A percentile compares a stretch with the other conserved stretches of the same genome.
phyloP scores from a whole-genome alignment of 2,888 invertebrate species.

The Diploptera punctata region DNA sequence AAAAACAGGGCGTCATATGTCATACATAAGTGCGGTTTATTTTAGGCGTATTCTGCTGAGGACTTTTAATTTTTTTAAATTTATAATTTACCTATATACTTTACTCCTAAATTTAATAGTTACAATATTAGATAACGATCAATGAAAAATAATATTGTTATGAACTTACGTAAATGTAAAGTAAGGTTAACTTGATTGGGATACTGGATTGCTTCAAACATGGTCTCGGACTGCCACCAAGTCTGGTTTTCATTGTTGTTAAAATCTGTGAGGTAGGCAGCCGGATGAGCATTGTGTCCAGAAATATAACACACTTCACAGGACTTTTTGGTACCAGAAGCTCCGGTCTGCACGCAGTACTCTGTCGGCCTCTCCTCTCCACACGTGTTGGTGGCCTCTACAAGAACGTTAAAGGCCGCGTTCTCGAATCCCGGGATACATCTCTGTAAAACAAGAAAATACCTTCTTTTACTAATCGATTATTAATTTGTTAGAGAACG shows the following conservation, averaged over 20 bases:
- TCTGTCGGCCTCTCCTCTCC: slow-evolving; percentile 79
- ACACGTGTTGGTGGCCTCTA: slow-evolving; percentile 96
- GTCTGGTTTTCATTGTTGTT: slow-evolving; percentile 90
- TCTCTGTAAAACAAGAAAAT: slow-evolving; percentile 64
- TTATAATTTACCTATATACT: too few species aligned
- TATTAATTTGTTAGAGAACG: too few species aligned
- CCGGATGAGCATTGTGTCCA: slow-evolving; percentile 66
- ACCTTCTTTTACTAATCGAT: too few species aligned
- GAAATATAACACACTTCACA: slow-evolving; percentile 75
- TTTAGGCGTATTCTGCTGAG: too few species aligned
- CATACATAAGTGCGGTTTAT: too few species aligned
- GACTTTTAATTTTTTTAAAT: too few species aligned
- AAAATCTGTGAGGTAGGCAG: slow-evolving; percentile 85
- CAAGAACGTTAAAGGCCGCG: slow-evolving; percentile 87
- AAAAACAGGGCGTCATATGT: too few species aligned
- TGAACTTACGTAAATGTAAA: slow-evolving; percentile 75
- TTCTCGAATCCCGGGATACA: slow-evolving; percentile 97
- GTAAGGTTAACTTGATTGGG: slow-evolving; percentile 94
- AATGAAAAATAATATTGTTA: too few species aligned
- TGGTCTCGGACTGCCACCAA: slow-evolving; percentile 99
- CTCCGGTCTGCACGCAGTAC: slow-evolving; percentile 93
- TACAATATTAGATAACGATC: too few species aligned
- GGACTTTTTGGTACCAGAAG: slow-evolving; percentile 67
- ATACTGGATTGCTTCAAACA: slow-evolving; percentile 91
- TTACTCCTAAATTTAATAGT: too few species aligned